These are phyloP conservation scores for Eubasilissa regina DNA, from an alignment of 1,140 invertebrate genomes.

Conservation along the genomic window DNA sequence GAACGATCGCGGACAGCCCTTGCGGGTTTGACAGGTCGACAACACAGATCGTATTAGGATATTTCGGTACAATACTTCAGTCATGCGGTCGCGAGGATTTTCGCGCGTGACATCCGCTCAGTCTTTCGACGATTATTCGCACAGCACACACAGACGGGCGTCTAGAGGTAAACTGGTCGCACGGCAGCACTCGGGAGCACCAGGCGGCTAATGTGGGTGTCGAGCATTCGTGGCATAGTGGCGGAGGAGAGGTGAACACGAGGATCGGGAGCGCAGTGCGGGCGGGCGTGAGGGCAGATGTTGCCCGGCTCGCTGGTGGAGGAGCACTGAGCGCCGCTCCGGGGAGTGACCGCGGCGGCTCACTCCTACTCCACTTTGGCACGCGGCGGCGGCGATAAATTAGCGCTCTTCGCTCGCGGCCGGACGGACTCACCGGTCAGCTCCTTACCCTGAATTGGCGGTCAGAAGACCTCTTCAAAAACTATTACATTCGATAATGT, in stretches of 20 bases:
- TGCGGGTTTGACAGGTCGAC: not conserved
- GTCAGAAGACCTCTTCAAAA: too few species aligned
- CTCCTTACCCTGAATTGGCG: not conserved
- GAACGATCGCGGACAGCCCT: not conserved
- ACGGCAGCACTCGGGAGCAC: not conserved
- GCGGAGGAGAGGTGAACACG: too few species aligned
- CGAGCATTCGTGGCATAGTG: not conserved
- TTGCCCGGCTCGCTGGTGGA: slow-evolving; percentile 32
- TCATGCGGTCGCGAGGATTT: not conserved
- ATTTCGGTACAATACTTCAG: slow-evolving; percentile 1
- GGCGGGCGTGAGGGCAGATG: slow-evolving; percentile 14
- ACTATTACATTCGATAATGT: too few species aligned
- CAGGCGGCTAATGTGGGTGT: not conserved
- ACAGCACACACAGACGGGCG: slow-evolving; percentile 11
- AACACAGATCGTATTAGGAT: slow-evolving; percentile 8
- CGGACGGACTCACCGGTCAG: not conserved
- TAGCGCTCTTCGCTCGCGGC: too few species aligned
- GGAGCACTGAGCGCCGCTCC: slow-evolving; percentile 38
- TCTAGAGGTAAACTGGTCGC: slow-evolving; percentile 8
- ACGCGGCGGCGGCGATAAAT: slow-evolving; percentile 44
- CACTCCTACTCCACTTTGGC: slow-evolving; percentile 49
- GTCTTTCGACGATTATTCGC: slow-evolving; percentile 17
- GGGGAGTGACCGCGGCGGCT: slow-evolving; percentile 25
- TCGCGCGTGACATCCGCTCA: slow-evolving; percentile 5
- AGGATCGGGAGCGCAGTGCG: not conserved